Evolutionary conservation across 2,113 vertebrate genomes (phyloP).

Genomic region (Callocephalon fimbriatum): DNA sequence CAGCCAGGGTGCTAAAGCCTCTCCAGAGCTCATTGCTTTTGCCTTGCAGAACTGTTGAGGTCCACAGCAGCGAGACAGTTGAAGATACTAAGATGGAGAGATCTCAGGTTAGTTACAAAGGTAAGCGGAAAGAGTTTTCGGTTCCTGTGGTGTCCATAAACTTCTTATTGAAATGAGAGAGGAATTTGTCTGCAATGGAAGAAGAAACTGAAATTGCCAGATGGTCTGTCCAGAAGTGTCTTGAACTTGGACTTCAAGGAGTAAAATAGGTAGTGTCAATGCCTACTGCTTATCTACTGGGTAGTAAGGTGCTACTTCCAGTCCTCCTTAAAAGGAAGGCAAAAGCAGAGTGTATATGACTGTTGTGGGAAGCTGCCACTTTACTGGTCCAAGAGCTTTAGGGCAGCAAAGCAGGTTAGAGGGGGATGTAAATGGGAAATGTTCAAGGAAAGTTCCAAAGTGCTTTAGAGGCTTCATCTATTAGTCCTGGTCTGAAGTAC

Average conservation of each 20-base stretch:
- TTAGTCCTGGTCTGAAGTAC: neutral
- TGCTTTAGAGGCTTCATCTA: neutral
- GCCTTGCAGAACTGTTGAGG: constrained; percentile 29
- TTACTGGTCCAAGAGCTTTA: neutral
- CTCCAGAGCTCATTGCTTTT: neutral
- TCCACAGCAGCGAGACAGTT: neutral
- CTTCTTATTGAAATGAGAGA: neutral
- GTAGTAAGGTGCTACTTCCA: neutral
- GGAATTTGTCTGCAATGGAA: neutral
- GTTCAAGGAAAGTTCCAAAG: neutral
- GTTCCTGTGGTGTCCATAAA: neutral
- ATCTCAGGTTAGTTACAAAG: neutral
- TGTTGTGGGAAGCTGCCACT: neutral
- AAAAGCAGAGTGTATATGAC: neutral
- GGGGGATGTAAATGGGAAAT: neutral
- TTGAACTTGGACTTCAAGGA: neutral
- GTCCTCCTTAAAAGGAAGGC: neutral
- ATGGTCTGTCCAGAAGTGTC: neutral
- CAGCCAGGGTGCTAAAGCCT: neutral
- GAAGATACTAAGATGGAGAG: neutral
- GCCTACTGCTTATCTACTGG: neutral
- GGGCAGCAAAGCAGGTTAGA: neutral
- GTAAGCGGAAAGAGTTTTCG: neutral
- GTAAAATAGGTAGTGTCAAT: neutral
- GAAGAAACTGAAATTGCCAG: neutral